Base-by-base conservation (phyloP, 2,113 vertebrate species). In the Zapus hudsonius region DNA sequence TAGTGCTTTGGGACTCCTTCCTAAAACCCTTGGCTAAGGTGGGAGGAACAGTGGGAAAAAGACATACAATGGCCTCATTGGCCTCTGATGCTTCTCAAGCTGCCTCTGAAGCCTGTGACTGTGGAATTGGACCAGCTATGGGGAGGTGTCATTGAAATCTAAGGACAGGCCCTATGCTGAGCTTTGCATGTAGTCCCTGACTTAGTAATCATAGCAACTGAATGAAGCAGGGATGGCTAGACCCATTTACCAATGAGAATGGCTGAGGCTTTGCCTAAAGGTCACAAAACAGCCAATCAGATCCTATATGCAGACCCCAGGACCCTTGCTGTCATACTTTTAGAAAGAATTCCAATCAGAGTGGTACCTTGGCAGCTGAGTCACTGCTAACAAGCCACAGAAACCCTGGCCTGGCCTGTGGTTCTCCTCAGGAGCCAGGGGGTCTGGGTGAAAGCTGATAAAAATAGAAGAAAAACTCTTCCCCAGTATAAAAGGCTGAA, bases 231-330 rank as follows among this genome's bases (percentile, higher is more conserved):
- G 6, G 55, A 4, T 15, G 27, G 8, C 19, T 86, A 9, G 27
- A 33, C 27, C 70, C 79, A 63, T 72, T 61, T 57, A 27, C 55
- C 4, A 10, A n/a, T 75, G 75, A 86, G 33, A 92, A 83, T 19
- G 27, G 36, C 72, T 11, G 36, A 81, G 57, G 80, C 4, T 74
- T 88, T 75, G 36, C 25, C 83, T 1, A 0, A 55, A 66, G 38
- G 29, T n/a, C 27, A 12, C 47, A 61, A 64, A 67, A 20, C 9
- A 1, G 1, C 27, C 63, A 36, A 31, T 1, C 31, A 15, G 69
- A 16, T 31, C 5, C 10, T 0, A 0, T 38, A 1, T 59, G 5
- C 44, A 84, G 22, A 63, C 3, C 5, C 12, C 13, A 23, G 0
- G 27, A 29, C 27, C 69, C 44, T 44, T 38, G 81, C 57, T 40